A percentile compares a stretch with the other conserved stretches of the same genome.
Conservation (phyloP, 2,888 invertebrate genomes). For the Ennomos quercinarius region DNA sequence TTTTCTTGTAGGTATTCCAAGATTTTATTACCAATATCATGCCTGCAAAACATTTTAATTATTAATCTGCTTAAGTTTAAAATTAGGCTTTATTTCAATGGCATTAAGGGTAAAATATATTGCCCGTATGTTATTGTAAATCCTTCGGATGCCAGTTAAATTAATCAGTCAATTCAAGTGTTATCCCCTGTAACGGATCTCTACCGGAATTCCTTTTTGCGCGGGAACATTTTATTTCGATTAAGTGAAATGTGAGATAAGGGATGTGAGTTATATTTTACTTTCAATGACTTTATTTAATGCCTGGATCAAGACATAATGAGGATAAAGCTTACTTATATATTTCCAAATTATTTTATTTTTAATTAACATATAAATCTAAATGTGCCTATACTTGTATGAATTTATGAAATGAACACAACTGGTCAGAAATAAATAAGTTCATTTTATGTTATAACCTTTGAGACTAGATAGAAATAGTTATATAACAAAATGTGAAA, state of each 20-base stretch:
- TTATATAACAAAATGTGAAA: not conserved
- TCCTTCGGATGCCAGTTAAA: conserved; percentile 44
- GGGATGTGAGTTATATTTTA: conserved; percentile 31
- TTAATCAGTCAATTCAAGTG: conserved; percentile 45
- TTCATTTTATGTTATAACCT: too few relatives aligned
- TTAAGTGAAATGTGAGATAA: conserved; percentile 40
- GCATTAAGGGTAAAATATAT: conserved; percentile 32
- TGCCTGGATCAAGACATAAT: not conserved
- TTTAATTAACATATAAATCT: too few relatives aligned
- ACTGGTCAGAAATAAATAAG: too few relatives aligned
- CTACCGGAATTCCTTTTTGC: conserved; percentile 39
- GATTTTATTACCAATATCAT: conserved; percentile 38
- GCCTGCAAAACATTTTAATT: conserved; percentile 35
- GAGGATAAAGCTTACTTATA: too few relatives aligned
- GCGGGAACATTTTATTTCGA: conserved; percentile 42
- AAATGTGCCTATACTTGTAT: too few relatives aligned
- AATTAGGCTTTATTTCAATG: conserved; percentile 35
- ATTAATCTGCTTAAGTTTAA: conserved; percentile 30
- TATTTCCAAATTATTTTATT: too few relatives aligned
- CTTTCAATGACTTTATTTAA: conserved; percentile 13
- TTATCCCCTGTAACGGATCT: conserved; percentile 40
- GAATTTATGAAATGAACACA: too few relatives aligned
- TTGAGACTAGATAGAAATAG: too few relatives aligned
- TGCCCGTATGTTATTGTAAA: conserved; percentile 37
- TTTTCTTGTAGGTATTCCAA: conserved; percentile 33